These are phyloP conservation scores for Sebastiscus tertius DNA, from an alignment of 2,797 vertebrate species.

Conservation along the genomic window DNA sequence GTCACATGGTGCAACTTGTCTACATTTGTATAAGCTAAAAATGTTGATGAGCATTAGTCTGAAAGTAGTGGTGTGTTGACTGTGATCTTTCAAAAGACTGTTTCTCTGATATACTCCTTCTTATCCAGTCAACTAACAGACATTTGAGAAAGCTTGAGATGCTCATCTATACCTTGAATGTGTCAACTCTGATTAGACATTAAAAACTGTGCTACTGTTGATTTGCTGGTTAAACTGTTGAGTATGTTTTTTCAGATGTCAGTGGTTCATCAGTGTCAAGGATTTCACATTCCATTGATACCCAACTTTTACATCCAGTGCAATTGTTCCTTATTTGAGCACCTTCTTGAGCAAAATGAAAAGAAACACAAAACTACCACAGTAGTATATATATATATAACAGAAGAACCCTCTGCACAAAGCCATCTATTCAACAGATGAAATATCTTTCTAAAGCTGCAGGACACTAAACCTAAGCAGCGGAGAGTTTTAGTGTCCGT, in stretches of 20 bases:
- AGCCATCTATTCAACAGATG: constrained; percentile 67
- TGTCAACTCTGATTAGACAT: constrained; percentile 19
- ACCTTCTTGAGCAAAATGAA: constrained; percentile 72
- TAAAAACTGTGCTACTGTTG: constrained; percentile 66
- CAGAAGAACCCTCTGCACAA: constrained; percentile 57
- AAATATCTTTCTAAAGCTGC: constrained; percentile 49
- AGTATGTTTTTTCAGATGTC: constrained; percentile 52
- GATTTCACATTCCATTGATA: constrained; percentile 71
- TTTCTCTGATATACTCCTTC: constrained; percentile 23
- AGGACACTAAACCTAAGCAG: constrained; percentile 28
- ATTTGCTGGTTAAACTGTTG: constrained; percentile 62
- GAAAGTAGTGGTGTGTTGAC: constrained; percentile 8
- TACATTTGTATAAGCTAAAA: constrained; percentile 6
- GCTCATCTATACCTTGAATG: constrained; percentile 23
- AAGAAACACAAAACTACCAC: constrained; percentile 73
- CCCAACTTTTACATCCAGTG: constrained; percentile 75
- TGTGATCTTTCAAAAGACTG: constrained; percentile 8
- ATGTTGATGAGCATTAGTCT: constrained; percentile 18
- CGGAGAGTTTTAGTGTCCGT: constrained; percentile 21
- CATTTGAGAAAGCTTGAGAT: constrained; percentile 4
- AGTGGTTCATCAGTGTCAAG: constrained; percentile 69
- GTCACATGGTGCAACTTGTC: constrained; percentile 18
- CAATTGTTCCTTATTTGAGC: constrained; percentile 72
- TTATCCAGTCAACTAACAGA: constrained; percentile 23
- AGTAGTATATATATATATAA: constrained; percentile 69